Base-by-base conservation (phyloP, 2,113 vertebrate species). In the Diadophis punctatus region DNA sequence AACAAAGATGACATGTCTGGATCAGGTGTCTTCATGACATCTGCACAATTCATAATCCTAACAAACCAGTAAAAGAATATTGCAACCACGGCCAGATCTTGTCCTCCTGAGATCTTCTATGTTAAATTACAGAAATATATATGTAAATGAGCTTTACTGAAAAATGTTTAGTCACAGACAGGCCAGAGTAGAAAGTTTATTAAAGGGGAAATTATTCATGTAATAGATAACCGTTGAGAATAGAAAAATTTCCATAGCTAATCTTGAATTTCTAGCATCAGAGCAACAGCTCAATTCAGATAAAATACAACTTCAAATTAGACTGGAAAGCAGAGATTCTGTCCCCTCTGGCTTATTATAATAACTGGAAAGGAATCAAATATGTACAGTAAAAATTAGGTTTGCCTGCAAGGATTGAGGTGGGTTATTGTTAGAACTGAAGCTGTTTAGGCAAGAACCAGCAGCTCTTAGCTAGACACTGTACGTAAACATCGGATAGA, bases 111-210 rank as follows among this genome's bases (percentile, higher is more conserved):
- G 86, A 88, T 80, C 51, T 23, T 92, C 53, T 88, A 51, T 88
- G 91, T 92, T 87, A 92, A 92, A 92, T 92, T 92, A 92, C 51
- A 92, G 25, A 52, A 87, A 88, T 52, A 88, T 63, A 88, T 51
- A 88, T 80, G 74, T 88, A 88, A 74, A 88, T 92, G 60, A 55
- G 87, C 34, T 74, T 92, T 80, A 89, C 55, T 84, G 87, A 84
- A 52, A 51, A 27, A 56, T 14, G 25, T 34, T 84, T 87, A 92
- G 27, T 80, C 58, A 55, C 48, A 80, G 91, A 80, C 16, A 92
- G 86, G 9, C 53, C 34, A 88, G 68, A 51, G 49, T 88, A 18
- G 86, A 88, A 51, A 88, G 80, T 88, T 88, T 88, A 92, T 92
- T 92, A 92, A 88, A 22, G 49, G 20, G 23, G 8, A 68, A 88